phyloP scores from a whole-genome alignment of 1,140 invertebrate genomes.

The Rhizoglyphus robini region DNA sequence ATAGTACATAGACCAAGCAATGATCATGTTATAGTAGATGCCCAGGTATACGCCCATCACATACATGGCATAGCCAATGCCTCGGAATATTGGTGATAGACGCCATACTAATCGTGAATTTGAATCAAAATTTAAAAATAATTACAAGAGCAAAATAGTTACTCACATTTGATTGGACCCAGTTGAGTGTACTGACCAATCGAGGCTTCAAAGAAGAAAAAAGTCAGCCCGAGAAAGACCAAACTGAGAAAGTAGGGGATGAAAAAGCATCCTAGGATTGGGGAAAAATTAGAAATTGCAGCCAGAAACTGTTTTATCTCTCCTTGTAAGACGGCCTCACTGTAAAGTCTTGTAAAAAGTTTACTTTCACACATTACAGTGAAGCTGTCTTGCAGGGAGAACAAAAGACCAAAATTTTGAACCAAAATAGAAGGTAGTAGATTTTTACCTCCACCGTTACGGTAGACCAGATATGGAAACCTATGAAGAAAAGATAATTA shows the following conservation, averaged over 20 bases:
- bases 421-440: slow-evolving; percentile 12
- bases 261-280: too few relatives aligned
- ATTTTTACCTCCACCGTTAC: slow-evolving; percentile 39
- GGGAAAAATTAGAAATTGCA: too few relatives aligned
- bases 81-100: slow-evolving; percentile 46
- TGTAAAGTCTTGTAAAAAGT: too few relatives aligned
- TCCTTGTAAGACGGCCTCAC: too few relatives aligned
- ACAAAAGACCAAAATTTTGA: too few relatives aligned
- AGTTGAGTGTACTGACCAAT: slow-evolving; percentile 25
- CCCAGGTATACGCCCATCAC: slow-evolving; percentile 34
- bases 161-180: slow-evolving; percentile 17
- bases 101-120: slow-evolving; percentile 42
- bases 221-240: slow-evolving; percentile 23
- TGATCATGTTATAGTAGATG: slow-evolving; percentile 45
- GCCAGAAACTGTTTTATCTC: too few relatives aligned
- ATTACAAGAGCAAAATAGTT: too few relatives aligned
- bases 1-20: slow-evolving; percentile 45
- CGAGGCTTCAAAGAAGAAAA: slow-evolving; percentile 23
- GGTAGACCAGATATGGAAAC: slow-evolving; percentile 46
- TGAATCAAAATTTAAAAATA: too few relatives aligned
- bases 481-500: slow-evolving; percentile 24
- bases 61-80: slow-evolving; percentile 32
- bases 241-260: slow-evolving; percentile 26
- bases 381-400: too few relatives aligned
- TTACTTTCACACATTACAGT: too few relatives aligned